Evolutionary conservation across 2,113 vertebrate genomes (phyloP), one percentile per base, ranked within the genome.

Genomic region (Elaphurus davidianus): DNA sequence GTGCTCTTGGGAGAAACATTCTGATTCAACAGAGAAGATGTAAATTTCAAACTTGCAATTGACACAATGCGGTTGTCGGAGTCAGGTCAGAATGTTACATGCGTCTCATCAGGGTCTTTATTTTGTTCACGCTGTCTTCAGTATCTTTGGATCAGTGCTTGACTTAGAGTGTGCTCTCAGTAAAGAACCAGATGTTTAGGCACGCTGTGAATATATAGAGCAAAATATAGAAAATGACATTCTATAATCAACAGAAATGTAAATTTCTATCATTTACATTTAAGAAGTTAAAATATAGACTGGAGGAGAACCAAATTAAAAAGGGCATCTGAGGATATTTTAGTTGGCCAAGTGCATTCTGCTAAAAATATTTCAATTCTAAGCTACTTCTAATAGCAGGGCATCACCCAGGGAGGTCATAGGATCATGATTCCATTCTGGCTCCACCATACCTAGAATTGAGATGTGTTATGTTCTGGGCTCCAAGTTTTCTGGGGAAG

Each of bases 281-380:
- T 90, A 85, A 85, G 52, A 87, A 90, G 96, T 97, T 85, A 85
- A 92, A 90, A 67, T 97, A 64, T 2, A 89, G 91, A 91, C 27
- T 82, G 55, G 83, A 95, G 27, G 71, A 94, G 57, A 96, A 85
- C 33, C n/a, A 90, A 89, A 33, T 94, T 84, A 50, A 25, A 67
- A 97, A 96, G 28, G 19, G 16, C 59, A 91, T 94, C 67, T 96
- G 60, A 82, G 57, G 60, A 86, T 64, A 67, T 94, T 71, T 74
- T n/a, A 67, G 54, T 59, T 76, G 52, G 52, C n/a, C 23, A 90
- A 59, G 40, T 94, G 71, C 30, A 89, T 91, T 81, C 45, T 64
- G 17, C 76, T 78, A 79, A 96, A 96, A 87, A 36, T 54, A 85
- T 57, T 87, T 30, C n/a, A 85, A 1, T 87, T 74, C 89, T 87